Evolutionary conservation across 2,797 vertebrate genomes (phyloP).

Genomic region (Sebastes dallii): DNA sequence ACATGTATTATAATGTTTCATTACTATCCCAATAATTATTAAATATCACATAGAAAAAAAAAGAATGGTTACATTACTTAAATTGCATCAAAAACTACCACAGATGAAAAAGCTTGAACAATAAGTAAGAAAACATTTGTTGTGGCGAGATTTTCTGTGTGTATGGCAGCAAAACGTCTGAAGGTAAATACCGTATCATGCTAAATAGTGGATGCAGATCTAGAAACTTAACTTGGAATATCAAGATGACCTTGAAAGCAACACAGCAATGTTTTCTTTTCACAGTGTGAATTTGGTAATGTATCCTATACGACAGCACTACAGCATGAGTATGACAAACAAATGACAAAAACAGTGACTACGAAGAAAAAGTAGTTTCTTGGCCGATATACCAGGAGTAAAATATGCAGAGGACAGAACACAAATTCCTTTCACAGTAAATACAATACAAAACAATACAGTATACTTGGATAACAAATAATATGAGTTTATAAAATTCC

Average conservation of each 20-base stretch:
- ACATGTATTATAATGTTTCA: slow-evolving; percentile 72
- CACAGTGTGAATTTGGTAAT: slow-evolving; percentile 72
- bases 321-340: slow-evolving; percentile 52
- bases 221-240: slow-evolving; percentile 34
- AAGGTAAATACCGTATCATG: slow-evolving; percentile 59
- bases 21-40: slow-evolving; percentile 78
- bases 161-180: slow-evolving; percentile 46
- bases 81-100: slow-evolving; percentile 68
- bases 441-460: slow-evolving; percentile 72
- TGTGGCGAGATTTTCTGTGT: slow-evolving; percentile 34
- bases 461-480: slow-evolving; percentile 73
- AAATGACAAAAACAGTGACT: slow-evolving; percentile 52
- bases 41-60: slow-evolving; percentile 75
- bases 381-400: slow-evolving; percentile 40
- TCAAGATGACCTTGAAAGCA: slow-evolving; percentile 47
- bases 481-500: slow-evolving; percentile 73
- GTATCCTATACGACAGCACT: slow-evolving; percentile 48
- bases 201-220: slow-evolving; percentile 57
- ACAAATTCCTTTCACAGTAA: slow-evolving; percentile 73
- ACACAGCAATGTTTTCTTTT: slow-evolving; percentile 64
- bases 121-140: slow-evolving; percentile 40
- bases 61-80: slow-evolving; percentile 66
- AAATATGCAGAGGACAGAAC: slow-evolving; percentile 56
- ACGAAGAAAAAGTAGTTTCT: slow-evolving; percentile 58
- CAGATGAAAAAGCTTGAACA: slow-evolving; percentile 63